phyloP scores from a whole-genome alignment of 1,140 invertebrate genomes.

The Harpegnathos saltator region DNA sequence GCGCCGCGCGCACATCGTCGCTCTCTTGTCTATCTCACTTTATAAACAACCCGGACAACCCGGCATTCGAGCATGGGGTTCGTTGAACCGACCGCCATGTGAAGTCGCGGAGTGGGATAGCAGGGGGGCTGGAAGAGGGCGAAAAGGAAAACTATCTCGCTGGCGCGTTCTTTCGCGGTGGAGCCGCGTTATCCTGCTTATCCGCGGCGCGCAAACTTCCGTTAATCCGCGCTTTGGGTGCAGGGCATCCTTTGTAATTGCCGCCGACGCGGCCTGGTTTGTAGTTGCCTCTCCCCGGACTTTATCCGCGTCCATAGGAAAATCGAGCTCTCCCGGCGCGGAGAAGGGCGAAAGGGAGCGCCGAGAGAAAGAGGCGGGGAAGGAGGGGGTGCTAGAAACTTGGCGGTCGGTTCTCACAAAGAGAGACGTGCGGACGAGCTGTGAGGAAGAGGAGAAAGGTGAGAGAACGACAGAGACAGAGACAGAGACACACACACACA shows the following conservation, averaged over 20 bases:
- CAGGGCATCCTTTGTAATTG: constrained; percentile 57
- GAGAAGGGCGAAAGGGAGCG: neutral
- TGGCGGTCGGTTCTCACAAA: constrained; percentile 46
- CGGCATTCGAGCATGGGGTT: neutral
- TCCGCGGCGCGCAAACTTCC: constrained; percentile 10
- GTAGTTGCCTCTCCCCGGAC: constrained; percentile 57
- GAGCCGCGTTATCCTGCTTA: constrained; percentile 39
- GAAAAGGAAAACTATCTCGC: neutral
- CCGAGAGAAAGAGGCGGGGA: neutral
- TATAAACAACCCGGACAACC: constrained; percentile 9
- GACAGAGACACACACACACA: no score
- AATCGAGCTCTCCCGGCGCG: constrained; percentile 46
- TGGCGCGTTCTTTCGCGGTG: neutral
- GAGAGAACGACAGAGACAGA: constrained; percentile 28
- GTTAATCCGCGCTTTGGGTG: constrained; percentile 19
- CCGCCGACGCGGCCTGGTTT: constrained; percentile 47
- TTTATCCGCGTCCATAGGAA: constrained; percentile 12
- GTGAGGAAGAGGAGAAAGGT: constrained; percentile 38
- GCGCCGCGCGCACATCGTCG: neutral
- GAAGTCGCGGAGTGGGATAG: no score
- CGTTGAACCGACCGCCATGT: neutral
- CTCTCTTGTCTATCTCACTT: neutral
- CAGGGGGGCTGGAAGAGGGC: no score
- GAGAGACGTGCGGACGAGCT: neutral
- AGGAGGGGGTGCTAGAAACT: constrained; percentile 22